phyloP scores from a whole-genome alignment of 2,113 vertebrate genomes.

The Elgaria multicarinata region DNA sequence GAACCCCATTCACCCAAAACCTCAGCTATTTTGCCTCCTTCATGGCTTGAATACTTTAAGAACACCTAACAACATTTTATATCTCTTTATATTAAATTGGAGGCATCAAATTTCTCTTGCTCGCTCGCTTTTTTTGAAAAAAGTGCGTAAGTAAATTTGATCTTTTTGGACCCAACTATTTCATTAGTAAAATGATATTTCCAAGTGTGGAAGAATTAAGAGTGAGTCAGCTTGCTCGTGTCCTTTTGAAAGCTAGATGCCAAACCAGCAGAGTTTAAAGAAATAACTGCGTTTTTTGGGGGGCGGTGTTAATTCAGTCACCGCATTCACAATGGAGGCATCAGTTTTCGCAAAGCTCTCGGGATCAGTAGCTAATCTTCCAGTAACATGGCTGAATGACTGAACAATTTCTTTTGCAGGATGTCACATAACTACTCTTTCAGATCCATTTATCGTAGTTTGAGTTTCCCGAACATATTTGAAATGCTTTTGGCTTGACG shows the following conservation, averaged over 20 bases:
- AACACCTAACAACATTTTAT: neutral
- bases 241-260: constrained; percentile 6
- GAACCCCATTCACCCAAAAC: no score
- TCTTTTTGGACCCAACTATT: neutral
- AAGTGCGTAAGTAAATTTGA: neutral
- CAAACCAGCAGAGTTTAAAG: constrained; percentile 23
- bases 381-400: constrained; percentile 1
- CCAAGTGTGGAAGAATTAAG: neutral
- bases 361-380: neutral
- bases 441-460: constrained; percentile 3
- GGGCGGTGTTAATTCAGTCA: neutral
- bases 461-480: constrained; percentile 5
- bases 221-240: neutral
- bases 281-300: rapidly evolving
- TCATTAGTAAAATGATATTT: neutral
- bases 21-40: neutral
- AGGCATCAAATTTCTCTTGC: neutral
- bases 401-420: constrained; percentile 30
- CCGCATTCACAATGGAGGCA: neutral
- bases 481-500: neutral
- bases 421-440: neutral
- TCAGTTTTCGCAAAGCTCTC: neutral
- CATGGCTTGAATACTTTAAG: neutral
- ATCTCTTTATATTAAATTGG: neutral
- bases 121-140: neutral